phyloP scores from a whole-genome alignment of 92 coral and sea anemone species.

The Metridium senile region DNA sequence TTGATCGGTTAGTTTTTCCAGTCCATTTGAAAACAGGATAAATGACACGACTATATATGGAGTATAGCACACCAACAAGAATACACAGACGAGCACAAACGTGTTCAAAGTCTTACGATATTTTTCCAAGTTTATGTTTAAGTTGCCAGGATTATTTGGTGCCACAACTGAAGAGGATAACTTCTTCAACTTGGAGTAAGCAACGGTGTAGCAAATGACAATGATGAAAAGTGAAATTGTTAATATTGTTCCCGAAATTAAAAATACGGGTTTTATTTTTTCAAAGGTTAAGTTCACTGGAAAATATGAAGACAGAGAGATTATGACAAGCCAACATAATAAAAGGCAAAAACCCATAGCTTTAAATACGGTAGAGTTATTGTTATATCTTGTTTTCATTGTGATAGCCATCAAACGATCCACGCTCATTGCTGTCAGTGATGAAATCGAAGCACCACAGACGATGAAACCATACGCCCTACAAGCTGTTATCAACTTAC shows the following conservation, averaged over 20 bases:
- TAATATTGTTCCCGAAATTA: neutral
- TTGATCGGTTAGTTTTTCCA: neutral
- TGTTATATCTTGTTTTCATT: conserved; percentile 3
- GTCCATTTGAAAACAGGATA: neutral
- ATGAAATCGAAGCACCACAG: neutral
- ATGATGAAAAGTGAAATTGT: neutral
- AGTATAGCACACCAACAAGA: neutral
- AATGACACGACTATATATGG: neutral
- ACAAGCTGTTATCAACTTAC: neutral
- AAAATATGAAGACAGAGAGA: neutral
- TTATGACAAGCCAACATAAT: neutral
- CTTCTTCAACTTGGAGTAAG: neutral
- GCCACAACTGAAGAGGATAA: neutral
- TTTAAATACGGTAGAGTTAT: neutral
- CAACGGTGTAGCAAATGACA: neutral
- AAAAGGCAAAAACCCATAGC: neutral
- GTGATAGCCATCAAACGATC: neutral
- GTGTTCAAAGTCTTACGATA: neutral
- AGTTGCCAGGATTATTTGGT: neutral
- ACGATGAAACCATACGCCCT: neutral
- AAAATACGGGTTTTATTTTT: neutral
- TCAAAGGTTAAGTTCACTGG: neutral
- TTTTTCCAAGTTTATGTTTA: neutral
- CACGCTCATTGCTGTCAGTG: conserved; percentile 1
- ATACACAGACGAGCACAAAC: neutral